Evolutionary conservation across 2,797 vertebrate genomes (phyloP).

Genomic region (Erithacus rubecula): DNA sequence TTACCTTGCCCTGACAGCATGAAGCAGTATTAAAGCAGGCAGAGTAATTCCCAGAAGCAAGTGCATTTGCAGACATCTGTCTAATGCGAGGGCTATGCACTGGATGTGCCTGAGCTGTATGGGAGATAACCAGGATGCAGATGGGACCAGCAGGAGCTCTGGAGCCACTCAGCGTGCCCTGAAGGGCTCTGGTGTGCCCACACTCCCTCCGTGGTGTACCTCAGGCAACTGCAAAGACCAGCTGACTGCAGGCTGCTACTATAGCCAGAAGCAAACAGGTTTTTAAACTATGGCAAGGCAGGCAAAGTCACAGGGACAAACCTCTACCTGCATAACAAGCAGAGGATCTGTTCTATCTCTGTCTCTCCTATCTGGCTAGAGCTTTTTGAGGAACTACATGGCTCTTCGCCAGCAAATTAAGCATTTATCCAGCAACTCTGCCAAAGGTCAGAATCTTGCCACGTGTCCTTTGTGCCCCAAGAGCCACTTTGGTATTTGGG

Average conservation of each 20-base stretch:
- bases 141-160: not conserved
- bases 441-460: slow-evolving; percentile 2
- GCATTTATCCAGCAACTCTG: not conserved
- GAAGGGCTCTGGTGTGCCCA: not conserved
- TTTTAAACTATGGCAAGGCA: not conserved
- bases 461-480: not conserved
- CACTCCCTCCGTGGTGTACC: not conserved
- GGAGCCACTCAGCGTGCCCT: not conserved
- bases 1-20: slow-evolving; percentile 14
- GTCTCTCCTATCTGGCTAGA: not conserved
- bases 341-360: not conserved
- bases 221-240: not conserved
- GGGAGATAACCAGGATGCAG: not conserved
- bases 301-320: not conserved
- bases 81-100: not conserved
- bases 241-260: not conserved
- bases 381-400: not conserved
- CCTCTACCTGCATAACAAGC: not conserved
- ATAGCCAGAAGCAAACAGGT: not conserved
- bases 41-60: slow-evolving; percentile 10
- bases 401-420: not conserved
- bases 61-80: not conserved
- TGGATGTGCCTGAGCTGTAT: not conserved
- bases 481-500: not conserved
- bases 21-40: not conserved